Evolutionary conservation across 2,113 vertebrate genomes (phyloP).

Genomic region (Pungitius pungitius): DNA sequence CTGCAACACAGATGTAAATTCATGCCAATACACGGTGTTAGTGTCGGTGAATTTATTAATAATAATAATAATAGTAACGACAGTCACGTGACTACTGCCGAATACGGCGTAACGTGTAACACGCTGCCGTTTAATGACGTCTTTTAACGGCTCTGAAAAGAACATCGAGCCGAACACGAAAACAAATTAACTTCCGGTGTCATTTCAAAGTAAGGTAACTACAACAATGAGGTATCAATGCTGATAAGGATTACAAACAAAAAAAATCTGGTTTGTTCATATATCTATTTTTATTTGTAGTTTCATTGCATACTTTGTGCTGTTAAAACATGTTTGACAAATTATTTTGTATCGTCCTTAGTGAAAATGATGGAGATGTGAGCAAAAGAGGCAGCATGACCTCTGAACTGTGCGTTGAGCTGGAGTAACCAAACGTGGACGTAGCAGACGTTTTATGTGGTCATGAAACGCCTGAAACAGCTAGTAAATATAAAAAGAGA

Average conservation of each 20-base stretch:
- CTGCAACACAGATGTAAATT: not conserved
- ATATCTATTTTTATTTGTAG: too few relatives aligned
- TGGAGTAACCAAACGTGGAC: constrained; percentile 21
- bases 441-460: constrained; percentile 22
- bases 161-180: too few relatives aligned
- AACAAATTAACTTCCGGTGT: not conserved
- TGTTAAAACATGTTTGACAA: too few relatives aligned
- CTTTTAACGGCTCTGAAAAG: too few relatives aligned
- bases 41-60: not conserved
- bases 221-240: not conserved
- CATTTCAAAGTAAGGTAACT: not conserved
- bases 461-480: too few relatives aligned
- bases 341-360: not conserved
- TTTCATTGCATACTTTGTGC: too few relatives aligned
- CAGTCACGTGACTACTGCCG: not conserved
- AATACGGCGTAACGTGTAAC: too few relatives aligned
- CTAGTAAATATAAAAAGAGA: too few relatives aligned
- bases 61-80: not conserved
- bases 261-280: too few relatives aligned
- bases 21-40: not conserved
- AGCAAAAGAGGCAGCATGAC: not conserved
- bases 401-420: too few relatives aligned
- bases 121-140: too few relatives aligned
- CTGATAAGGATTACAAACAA: not conserved
- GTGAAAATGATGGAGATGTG: not conserved